Percentiles rank a stretch among this genome's conserved stretches.
Evolutionary conservation across 2,797 vertebrate genomes (phyloP).

Genomic region (Lophius americanus): DNA sequence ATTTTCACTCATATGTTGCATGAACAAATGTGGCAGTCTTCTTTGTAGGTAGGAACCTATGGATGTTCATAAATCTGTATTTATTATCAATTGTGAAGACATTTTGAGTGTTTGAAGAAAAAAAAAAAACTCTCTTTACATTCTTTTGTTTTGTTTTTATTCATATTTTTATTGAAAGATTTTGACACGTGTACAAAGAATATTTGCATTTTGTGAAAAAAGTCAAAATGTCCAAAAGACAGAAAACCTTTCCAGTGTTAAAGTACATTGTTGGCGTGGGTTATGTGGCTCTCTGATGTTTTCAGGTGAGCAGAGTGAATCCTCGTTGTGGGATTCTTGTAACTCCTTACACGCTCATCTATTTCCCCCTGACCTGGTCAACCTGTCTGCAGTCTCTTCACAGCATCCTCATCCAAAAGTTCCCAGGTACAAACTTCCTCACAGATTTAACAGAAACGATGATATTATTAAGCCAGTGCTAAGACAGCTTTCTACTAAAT

Average conservation of each 20-base stretch:
- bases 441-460: not conserved
- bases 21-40: not conserved
- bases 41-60: not conserved
- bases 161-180: too few relatives aligned
- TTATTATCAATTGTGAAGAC: not conserved
- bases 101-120: too few relatives aligned
- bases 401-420: slow-evolving; percentile 18
- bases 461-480: too few relatives aligned
- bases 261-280: not conserved
- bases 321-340: slow-evolving; percentile 73
- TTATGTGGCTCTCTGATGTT: slow-evolving; percentile 20
- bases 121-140: too few relatives aligned
- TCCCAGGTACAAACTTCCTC: slow-evolving; percentile 55
- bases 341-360: slow-evolving; percentile 74
- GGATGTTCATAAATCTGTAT: not conserved
- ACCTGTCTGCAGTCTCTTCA: slow-evolving; percentile 51
- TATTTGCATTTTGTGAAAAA: too few relatives aligned
- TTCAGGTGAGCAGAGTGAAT: slow-evolving; percentile 69
- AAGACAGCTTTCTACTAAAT: not conserved
- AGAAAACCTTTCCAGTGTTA: too few relatives aligned
- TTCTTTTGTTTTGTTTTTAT: too few relatives aligned
- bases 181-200: too few relatives aligned
- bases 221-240: too few relatives aligned
- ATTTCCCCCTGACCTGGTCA: slow-evolving; percentile 77
- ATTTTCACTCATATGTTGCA: not conserved